A percentile compares a stretch with the other conserved stretches of the same genome.
Conservation (phyloP, 2,797 vertebrate species). For the Rhinogobio ventralis region DNA sequence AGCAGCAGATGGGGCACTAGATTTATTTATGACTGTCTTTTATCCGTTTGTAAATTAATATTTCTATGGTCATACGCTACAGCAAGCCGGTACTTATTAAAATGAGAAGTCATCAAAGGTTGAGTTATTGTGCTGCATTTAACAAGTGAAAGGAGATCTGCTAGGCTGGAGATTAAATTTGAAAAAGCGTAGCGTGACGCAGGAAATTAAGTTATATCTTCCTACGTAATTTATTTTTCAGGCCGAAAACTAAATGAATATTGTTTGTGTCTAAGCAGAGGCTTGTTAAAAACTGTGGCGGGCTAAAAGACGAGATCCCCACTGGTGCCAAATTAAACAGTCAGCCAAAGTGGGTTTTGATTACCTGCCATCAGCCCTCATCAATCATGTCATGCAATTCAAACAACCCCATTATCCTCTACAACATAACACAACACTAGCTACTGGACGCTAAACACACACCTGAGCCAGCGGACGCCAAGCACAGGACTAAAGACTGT, state of each 20-base stretch:
- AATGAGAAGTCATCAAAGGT: constrained; percentile 78
- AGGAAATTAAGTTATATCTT: constrained; percentile 85
- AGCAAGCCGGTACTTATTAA: constrained; percentile 83
- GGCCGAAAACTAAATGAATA: constrained; percentile 81
- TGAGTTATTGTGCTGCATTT: constrained; percentile 83
- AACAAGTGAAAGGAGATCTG: constrained; percentile 83
- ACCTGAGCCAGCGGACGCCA: constrained; percentile 25
- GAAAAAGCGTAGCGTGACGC: constrained; percentile 72
- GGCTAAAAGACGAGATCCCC: constrained; percentile 79
- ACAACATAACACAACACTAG: constrained; percentile 46
- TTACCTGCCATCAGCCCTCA: constrained; percentile 82
- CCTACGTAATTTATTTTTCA: constrained; percentile 82
- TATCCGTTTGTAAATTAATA: constrained; percentile 75
- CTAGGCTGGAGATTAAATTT: constrained; percentile 80
- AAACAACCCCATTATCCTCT: constrained; percentile 74
- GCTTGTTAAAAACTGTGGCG: constrained; percentile 76
- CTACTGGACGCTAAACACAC: constrained; percentile 43
- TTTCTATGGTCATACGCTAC: constrained; percentile 75
- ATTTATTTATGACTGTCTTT: constrained; percentile 66
- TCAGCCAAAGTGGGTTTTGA: constrained; percentile 80
- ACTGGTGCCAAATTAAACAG: constrained; percentile 82
- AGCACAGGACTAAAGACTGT: constrained; percentile 9
- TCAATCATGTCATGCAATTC: constrained; percentile 82
- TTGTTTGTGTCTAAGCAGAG: constrained; percentile 82
- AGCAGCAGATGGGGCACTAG: constrained; percentile 79